Conservation (phyloP, 2,888 invertebrate species). For the Frankliniella intonsa region DNA sequence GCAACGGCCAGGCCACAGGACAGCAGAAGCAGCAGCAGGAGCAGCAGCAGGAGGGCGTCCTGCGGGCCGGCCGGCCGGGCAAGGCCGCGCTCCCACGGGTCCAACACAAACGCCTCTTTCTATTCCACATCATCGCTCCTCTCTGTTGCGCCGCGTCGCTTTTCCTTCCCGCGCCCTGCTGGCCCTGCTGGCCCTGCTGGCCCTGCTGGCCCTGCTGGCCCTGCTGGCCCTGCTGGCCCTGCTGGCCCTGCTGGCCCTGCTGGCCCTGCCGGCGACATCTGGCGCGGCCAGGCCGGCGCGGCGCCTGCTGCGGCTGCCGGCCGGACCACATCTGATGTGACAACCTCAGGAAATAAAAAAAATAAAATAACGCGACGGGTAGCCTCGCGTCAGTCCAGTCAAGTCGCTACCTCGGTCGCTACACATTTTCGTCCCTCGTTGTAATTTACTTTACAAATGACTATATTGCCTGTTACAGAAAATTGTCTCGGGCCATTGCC, state of each 20-base stretch:
- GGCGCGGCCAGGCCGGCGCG: not conserved
- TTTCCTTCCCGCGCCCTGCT: not conserved
- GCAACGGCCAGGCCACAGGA: not conserved
- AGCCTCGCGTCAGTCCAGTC: too few species aligned
- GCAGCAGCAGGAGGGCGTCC: not conserved
- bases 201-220: not conserved
- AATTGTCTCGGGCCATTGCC: too few species aligned
- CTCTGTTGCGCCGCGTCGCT: not conserved
- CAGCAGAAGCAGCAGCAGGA: not conserved
- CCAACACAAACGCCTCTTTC: not conserved
- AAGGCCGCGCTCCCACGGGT: not conserved
- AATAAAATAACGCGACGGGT: too few species aligned
- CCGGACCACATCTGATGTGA: too few species aligned
- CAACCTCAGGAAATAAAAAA: too few species aligned
- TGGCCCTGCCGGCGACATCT: not conserved
- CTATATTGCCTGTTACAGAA: too few species aligned
- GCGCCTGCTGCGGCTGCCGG: not conserved
- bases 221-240: not conserved
- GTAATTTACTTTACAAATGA: too few species aligned
- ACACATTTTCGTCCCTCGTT: too few species aligned
- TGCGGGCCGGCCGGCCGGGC: not conserved
- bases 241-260: not conserved
- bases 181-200: not conserved
- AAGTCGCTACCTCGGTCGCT: too few species aligned
- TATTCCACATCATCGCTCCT: not conserved